Evolutionary conservation across 1,140 invertebrate species (phyloP).

Genomic region (Cydia pomonella): DNA sequence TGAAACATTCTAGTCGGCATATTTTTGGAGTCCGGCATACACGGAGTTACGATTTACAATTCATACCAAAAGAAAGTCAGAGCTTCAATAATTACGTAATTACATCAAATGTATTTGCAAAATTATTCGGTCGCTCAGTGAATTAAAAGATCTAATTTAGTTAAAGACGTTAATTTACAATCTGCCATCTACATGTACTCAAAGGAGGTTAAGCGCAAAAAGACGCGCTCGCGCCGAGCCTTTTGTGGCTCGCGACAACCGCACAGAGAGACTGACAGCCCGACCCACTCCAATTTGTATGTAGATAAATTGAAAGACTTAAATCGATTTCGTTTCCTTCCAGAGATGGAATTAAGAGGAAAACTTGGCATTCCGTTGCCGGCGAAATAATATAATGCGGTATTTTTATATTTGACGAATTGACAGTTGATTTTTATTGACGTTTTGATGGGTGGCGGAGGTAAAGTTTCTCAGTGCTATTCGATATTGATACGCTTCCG

Average conservation of each 20-base stretch:
- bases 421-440: conserved; percentile 31
- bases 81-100: too few species aligned
- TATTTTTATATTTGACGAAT: conserved; percentile 32
- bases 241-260: conserved; percentile 54
- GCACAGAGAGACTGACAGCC: conserved; percentile 57
- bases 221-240: conserved; percentile 40
- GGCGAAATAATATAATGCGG: conserved; percentile 27
- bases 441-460: conserved; percentile 18
- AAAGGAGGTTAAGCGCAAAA: conserved; percentile 51
- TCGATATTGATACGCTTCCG: conserved; percentile 16
- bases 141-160: conserved; percentile 31
- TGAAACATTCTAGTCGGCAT: too few species aligned
- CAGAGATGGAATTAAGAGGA: conserved; percentile 40
- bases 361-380: conserved; percentile 36
- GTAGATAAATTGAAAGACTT: conserved; percentile 62
- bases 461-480: conserved; percentile 4
- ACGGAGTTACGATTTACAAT: too few species aligned
- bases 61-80: too few species aligned
- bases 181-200: conserved; percentile 47
- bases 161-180: conserved; percentile 40
- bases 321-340: conserved; percentile 47
- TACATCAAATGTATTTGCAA: neutral
- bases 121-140: conserved; percentile 1
- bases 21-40: too few species aligned
- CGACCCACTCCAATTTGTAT: conserved; percentile 55